Evolutionary conservation across 2,113 vertebrate species (phyloP).

Genomic region (Trematocara nigrifrons): DNA sequence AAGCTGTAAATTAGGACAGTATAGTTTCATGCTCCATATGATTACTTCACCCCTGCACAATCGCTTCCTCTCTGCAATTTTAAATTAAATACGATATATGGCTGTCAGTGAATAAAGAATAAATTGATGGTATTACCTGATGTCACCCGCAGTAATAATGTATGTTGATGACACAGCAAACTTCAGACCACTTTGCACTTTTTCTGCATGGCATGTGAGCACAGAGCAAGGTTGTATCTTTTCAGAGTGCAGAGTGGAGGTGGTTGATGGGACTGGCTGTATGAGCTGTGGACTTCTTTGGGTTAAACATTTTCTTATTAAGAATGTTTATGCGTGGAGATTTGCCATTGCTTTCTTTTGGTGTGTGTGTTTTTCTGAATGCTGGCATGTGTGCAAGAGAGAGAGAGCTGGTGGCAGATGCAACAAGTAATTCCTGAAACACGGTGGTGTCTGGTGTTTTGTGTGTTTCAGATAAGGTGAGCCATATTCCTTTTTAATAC

Average conservation of each 20-base stretch:
- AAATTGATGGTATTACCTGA: conserved; percentile 51
- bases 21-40: conserved; percentile 58
- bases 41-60: conserved; percentile 46
- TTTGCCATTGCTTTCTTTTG: background rate
- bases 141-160: conserved; percentile 49
- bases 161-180: conserved; percentile 41
- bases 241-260: background rate
- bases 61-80: conserved; percentile 36
- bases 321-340: background rate
- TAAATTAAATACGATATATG: conserved; percentile 48
- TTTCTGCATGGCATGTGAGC: conserved; percentile 17
- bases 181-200: conserved; percentile 34
- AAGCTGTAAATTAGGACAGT: conserved; percentile 65
- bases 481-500: background rate
- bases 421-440: background rate
- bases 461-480: background rate
- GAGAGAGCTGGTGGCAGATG: background rate
- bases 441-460: background rate
- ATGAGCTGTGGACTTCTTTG: background rate
- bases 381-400: background rate
- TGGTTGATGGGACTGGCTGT: background rate
- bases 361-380: background rate
- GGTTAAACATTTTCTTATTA: background rate
- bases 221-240: conserved; percentile 23
- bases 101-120: conserved; percentile 41